These are phyloP conservation scores for Xyrauchen texanus DNA, from an alignment of 2,113 vertebrate genomes.

Conservation along the genomic window DNA sequence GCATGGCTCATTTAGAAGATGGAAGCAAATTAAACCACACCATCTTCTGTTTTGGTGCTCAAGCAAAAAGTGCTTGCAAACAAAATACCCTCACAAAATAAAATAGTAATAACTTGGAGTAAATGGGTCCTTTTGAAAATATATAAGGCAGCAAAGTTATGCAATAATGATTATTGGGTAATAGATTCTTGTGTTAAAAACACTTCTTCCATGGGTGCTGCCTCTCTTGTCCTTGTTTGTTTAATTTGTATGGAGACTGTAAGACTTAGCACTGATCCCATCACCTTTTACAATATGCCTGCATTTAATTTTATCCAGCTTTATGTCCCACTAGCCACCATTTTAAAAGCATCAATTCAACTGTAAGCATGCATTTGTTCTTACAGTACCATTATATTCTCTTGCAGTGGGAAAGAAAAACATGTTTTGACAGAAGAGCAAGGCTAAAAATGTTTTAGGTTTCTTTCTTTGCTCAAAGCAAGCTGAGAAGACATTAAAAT, in stretches of 20 bases:
- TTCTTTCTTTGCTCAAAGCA: neutral
- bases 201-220: slow-evolving; percentile 40
- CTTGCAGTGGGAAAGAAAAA: neutral
- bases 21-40: slow-evolving; percentile 46
- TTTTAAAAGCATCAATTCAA: slow-evolving; percentile 27
- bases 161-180: slow-evolving; percentile 43
- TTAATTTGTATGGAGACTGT: slow-evolving; percentile 43
- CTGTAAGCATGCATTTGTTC: slow-evolving; percentile 26
- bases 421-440: neutral
- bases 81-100: slow-evolving; percentile 24
- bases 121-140: slow-evolving; percentile 28
- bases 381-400: neutral
- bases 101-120: slow-evolving; percentile 32
- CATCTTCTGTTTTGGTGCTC: slow-evolving; percentile 57
- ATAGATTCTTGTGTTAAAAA: slow-evolving; percentile 18
- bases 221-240: slow-evolving; percentile 40
- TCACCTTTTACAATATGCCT: slow-evolving; percentile 46
- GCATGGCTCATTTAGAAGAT: slow-evolving; percentile 66
- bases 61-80: slow-evolving; percentile 54
- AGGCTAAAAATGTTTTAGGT: slow-evolving; percentile 16
- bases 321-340: neutral
- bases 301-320: slow-evolving; percentile 37
- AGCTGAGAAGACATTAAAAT: neutral
- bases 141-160: slow-evolving; percentile 56
- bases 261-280: slow-evolving; percentile 29